Evolutionary conservation across 1,140 invertebrate species (phyloP).

Genomic region (Drosophila carrolli): DNA sequence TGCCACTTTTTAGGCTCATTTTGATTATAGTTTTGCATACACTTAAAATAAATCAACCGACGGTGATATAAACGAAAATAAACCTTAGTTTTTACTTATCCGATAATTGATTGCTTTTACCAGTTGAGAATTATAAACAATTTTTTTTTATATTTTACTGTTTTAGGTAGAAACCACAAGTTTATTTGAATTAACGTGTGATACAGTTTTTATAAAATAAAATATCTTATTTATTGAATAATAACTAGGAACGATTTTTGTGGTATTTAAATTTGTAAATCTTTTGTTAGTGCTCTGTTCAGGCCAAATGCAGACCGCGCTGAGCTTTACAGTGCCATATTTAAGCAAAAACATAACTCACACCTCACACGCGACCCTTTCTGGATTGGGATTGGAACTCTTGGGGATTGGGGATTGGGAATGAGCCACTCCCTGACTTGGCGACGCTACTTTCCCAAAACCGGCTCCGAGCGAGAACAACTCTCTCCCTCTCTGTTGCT

Average conservation of each 20-base stretch:
- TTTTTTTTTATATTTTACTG: no score
- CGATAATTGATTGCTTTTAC: no score
- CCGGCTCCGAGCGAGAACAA: conserved; percentile 36
- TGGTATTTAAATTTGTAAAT: no score
- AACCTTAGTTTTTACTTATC: no score
- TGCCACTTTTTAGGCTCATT: conserved; percentile 15
- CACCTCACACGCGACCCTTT: conserved; percentile 55
- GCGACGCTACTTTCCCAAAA: conserved; percentile 49
- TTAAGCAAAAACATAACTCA: conserved; percentile 51
- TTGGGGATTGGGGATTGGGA: conserved; percentile 16
- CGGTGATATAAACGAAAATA: no score
- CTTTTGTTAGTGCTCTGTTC: conserved; percentile 22
- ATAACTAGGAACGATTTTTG: no score
- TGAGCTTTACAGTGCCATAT: conserved; percentile 56
- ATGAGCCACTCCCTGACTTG: conserved; percentile 64
- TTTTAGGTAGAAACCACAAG: no score
- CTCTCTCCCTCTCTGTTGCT: conserved; percentile 24
- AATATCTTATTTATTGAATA: no score
- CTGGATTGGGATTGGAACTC: conserved; percentile 1
- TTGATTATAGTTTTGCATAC: conserved; percentile 45
- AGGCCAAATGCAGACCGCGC: conserved; percentile 27
- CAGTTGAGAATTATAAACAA: no score
- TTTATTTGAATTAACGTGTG: no score
- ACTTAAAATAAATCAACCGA: neutral
- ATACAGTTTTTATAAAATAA: no score